phyloP scores from a whole-genome alignment of 1,140 invertebrate species.

The Apis dorsata region DNA sequence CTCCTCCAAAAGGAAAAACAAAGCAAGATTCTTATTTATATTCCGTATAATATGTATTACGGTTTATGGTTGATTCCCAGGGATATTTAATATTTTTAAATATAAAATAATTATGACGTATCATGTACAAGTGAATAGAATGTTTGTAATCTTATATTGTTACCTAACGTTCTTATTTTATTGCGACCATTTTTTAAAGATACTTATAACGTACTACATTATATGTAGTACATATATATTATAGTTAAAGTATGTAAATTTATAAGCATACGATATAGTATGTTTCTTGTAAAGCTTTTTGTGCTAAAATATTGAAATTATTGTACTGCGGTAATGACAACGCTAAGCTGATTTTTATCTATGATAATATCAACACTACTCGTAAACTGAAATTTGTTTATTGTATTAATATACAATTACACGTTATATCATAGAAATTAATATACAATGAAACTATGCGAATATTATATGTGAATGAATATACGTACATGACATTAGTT shows the following conservation, averaged over 20 bases:
- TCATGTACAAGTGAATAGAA: constrained; percentile 41
- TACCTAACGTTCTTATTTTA: constrained; percentile 30
- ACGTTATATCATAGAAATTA: constrained; percentile 4
- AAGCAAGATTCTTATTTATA: constrained; percentile 89
- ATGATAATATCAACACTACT: constrained; percentile 7
- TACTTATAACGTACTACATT: constrained; percentile 41
- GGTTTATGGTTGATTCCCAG: constrained; percentile 42
- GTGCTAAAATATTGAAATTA: constrained; percentile 16
- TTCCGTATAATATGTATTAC: constrained; percentile 82
- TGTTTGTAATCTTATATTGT: constrained; percentile 61
- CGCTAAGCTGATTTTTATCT: background rate
- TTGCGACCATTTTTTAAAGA: constrained; percentile 34
- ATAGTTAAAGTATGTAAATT: constrained; percentile 24
- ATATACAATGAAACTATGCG: background rate
- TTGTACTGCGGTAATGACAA: background rate
- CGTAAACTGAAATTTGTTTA: constrained; percentile 16
- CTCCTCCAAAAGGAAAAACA: constrained; percentile 86
- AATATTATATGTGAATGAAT: background rate
- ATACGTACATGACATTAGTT: constrained; percentile 26
- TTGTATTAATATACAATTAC: constrained; percentile 8
- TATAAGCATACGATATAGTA: background rate
- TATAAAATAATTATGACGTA: constrained; percentile 40
- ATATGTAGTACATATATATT: constrained; percentile 29
- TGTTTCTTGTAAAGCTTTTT: constrained; percentile 22
- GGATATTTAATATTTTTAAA: constrained; percentile 60